Conservation (phyloP, 2,888 invertebrate species). For the Plebejus anna region DNA sequence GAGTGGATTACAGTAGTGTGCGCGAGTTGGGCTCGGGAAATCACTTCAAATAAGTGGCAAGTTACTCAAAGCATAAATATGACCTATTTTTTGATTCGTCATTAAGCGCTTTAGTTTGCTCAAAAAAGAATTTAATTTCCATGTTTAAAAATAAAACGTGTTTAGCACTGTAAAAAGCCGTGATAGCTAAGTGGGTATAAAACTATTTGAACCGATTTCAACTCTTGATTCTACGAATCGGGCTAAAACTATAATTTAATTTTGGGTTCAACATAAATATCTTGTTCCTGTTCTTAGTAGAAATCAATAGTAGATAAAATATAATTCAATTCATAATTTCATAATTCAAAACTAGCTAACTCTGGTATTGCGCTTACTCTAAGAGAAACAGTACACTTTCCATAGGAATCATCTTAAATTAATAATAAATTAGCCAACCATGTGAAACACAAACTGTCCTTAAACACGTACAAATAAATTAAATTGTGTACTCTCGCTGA, state of each 20-base stretch:
- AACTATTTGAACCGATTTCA: constrained; percentile 30
- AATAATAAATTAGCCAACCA: not conserved
- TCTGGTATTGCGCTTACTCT: no score
- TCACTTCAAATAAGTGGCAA: constrained; percentile 39
- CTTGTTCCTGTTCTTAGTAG: not conserved
- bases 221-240: constrained; percentile 14
- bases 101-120: constrained; percentile 40
- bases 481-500: not conserved
- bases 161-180: constrained; percentile 41
- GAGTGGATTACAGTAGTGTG: constrained; percentile 36
- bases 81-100: constrained; percentile 41
- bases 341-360: no score
- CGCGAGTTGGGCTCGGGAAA: constrained; percentile 36
- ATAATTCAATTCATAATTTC: no score
- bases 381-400: not conserved
- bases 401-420: not conserved
- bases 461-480: constrained; percentile 17
- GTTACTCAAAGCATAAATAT: constrained; percentile 41
- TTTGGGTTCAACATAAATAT: not conserved
- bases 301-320: no score
- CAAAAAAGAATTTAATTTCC: constrained; percentile 39
- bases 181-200: constrained; percentile 33
- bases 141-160: constrained; percentile 40
- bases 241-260: not conserved
- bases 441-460: constrained; percentile 19